These are phyloP conservation scores for Cydia pomonella DNA, from an alignment of 1,140 invertebrate species.

Conservation along the genomic window DNA sequence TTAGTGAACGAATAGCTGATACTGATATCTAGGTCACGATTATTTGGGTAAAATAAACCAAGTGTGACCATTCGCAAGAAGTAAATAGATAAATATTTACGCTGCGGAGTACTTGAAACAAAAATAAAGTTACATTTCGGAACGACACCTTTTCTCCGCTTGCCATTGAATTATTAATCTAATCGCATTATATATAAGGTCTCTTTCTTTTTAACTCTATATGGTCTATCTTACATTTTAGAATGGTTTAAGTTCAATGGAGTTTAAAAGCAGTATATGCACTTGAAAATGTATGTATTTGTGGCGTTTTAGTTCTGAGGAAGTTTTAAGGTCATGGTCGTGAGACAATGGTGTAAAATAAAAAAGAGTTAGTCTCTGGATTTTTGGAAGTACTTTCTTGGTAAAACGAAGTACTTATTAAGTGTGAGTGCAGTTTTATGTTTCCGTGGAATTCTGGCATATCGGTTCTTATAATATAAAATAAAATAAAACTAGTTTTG, in stretches of 20 bases:
- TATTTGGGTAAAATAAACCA: too few relatives aligned
- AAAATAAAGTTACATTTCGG: too few relatives aligned
- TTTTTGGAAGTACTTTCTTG: neutral
- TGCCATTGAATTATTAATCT: neutral
- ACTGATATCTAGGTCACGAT: too few relatives aligned
- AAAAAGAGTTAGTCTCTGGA: neutral
- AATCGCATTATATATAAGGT: neutral
- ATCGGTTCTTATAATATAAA: too few relatives aligned
- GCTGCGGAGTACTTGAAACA: too few relatives aligned
- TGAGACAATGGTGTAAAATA: neutral
- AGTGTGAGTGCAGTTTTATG: neutral
- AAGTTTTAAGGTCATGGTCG: neutral
- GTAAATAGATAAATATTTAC: slow-evolving; percentile 1
- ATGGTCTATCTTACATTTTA: neutral
- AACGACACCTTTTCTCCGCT: neutral
- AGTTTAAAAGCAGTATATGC: neutral
- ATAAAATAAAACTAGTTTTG: too few relatives aligned
- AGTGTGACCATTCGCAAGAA: neutral
- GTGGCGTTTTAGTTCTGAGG: neutral
- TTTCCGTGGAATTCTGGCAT: too few relatives aligned
- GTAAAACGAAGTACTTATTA: neutral
- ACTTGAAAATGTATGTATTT: neutral
- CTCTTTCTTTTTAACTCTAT: neutral
- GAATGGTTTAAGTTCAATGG: neutral
- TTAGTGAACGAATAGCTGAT: neutral